A percentile compares a stretch with the other conserved stretches of the same genome.
These are phyloP conservation scores for Muntiacus reevesi DNA, from an alignment of 2,113 vertebrate genomes.

Conservation along the genomic window DNA sequence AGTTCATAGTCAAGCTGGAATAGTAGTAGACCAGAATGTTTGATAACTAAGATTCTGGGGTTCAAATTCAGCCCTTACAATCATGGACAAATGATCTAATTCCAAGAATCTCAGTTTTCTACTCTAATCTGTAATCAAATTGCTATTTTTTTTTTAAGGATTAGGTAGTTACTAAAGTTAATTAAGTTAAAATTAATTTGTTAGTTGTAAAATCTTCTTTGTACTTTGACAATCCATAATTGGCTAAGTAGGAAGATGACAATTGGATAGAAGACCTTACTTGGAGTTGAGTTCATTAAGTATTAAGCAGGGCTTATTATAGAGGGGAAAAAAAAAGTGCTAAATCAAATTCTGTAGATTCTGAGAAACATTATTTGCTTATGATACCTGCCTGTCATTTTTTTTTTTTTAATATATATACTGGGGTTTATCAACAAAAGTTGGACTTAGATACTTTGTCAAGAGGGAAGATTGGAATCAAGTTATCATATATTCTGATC, in stretches of 20 bases:
- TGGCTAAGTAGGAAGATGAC: not conserved
- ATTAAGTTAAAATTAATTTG: slow-evolving; percentile 13
- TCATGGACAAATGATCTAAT: not conserved
- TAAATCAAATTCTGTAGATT: not conserved
- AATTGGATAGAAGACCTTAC: not conserved
- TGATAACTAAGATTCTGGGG: not conserved
- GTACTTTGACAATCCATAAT: not conserved
- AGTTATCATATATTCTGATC: not conserved
- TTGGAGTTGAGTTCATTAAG: not conserved
- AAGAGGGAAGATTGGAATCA: not conserved
- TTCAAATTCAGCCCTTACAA: not conserved
- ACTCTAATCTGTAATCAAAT: not conserved
- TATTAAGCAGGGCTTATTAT: not conserved
- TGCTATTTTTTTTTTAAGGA: not conserved
- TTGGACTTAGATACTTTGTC: not conserved
- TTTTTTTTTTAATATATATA: not conserved
- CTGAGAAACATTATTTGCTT: not conserved
- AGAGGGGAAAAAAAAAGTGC: not conserved
- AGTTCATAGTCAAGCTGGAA: not conserved
- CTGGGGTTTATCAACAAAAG: not conserved
- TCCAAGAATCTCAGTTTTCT: not conserved
- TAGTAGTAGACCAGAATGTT: not conserved
- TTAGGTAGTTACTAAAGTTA: not conserved
- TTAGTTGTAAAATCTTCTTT: not conserved
- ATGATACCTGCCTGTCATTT: not conserved